phyloP scores from a whole-genome alignment of 2,888 invertebrate species.

The Bedellia somnulentella region DNA sequence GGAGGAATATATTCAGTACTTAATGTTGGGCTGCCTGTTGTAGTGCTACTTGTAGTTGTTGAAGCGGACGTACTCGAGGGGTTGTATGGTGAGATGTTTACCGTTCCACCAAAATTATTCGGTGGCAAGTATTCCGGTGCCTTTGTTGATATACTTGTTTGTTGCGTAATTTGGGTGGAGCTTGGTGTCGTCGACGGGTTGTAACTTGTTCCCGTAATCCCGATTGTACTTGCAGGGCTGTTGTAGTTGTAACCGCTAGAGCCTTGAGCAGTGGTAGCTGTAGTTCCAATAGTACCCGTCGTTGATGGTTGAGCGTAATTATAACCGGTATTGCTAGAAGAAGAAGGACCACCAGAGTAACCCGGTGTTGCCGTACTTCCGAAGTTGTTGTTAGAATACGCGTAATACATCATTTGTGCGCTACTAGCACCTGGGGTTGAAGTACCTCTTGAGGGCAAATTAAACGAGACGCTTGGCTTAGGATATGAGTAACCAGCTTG shows the following conservation, averaged over 20 bases:
- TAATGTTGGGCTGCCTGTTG: too few species aligned
- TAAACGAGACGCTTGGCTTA: slow-evolving; percentile 38
- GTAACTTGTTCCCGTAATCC: background rate
- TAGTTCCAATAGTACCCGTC: background rate
- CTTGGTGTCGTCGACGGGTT: background rate
- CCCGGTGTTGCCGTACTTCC: slow-evolving; percentile 16
- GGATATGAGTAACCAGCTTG: slow-evolving; percentile 50
- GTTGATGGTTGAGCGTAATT: slow-evolving; percentile 1
- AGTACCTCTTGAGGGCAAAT: slow-evolving; percentile 29
- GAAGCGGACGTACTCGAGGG: slow-evolving; percentile 7
- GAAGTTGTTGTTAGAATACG: slow-evolving; percentile 30
- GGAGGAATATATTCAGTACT: slow-evolving; percentile 1
- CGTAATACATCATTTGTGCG: slow-evolving; percentile 46
- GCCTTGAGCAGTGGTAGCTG: background rate
- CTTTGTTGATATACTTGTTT: slow-evolving; percentile 23
- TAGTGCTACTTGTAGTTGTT: background rate
- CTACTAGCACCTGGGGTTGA: slow-evolving; percentile 40
- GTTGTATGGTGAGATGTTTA: slow-evolving; percentile 8
- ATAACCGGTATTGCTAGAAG: too few species aligned
- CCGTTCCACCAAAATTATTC: slow-evolving; percentile 5
- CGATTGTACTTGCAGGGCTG: background rate
- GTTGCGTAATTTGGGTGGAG: background rate
- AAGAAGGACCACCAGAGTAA: slow-evolving; percentile 20
- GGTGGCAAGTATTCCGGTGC: slow-evolving; percentile 42
- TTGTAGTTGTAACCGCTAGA: slow-evolving; percentile 14